Evolutionary conservation across 2,888 invertebrate species (phyloP).

Genomic region (Temnothorax ravouxi): DNA sequence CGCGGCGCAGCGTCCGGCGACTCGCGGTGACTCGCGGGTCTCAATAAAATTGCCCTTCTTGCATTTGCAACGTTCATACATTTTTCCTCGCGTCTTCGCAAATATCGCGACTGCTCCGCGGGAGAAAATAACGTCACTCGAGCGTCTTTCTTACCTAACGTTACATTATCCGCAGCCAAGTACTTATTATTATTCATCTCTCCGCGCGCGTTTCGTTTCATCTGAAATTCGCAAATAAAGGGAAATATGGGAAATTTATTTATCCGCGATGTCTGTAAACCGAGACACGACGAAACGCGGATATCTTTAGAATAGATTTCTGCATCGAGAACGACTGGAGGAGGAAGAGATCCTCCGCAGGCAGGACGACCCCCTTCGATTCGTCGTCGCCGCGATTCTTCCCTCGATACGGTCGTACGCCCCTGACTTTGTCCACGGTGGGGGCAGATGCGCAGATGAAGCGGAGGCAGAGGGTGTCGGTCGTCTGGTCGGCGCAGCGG

Average conservation of each 20-base stretch:
- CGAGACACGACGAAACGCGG: neutral
- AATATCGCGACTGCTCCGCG: neutral
- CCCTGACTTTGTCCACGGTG: constrained; percentile 57
- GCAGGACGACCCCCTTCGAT: neutral
- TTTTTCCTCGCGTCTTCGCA: neutral
- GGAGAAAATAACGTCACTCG: neutral
- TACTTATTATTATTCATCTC: neutral
- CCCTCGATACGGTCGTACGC: constrained; percentile 45
- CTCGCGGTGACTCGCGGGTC: neutral
- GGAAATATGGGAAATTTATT: neutral
- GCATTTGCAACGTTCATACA: neutral
- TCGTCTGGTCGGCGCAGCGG: constrained; percentile 63
- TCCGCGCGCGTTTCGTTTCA: neutral
- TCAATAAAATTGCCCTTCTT: neutral
- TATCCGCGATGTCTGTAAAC: neutral
- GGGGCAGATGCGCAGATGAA: constrained; percentile 45
- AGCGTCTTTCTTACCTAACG: neutral
- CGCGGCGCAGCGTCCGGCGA: neutral
- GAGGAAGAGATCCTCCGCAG: neutral
- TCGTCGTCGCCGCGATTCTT: neutral
- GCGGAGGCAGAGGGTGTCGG: constrained; percentile 63
- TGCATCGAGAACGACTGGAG: neutral
- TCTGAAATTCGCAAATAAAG: neutral
- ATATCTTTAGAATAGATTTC: neutral
- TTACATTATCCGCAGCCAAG: neutral